Conservation (phyloP, 2,797 vertebrate species). For the Periparus ater region DNA sequence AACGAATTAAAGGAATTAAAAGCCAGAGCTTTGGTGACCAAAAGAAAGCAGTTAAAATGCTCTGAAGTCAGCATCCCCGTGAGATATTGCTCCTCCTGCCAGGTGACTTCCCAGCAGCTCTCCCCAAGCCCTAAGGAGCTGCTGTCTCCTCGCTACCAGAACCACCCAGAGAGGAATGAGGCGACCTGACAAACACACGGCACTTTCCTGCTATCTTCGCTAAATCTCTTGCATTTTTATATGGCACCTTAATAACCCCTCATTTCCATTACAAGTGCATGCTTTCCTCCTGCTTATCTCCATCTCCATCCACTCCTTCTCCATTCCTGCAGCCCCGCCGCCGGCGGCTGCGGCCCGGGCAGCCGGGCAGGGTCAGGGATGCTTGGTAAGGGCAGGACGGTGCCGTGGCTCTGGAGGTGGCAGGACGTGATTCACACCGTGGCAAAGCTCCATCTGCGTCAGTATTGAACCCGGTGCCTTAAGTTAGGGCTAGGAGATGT, state of each 20-base stretch:
- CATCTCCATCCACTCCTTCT: constrained; percentile 27
- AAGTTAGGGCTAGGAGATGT: constrained; percentile 3
- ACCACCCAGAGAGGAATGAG: constrained; percentile 52
- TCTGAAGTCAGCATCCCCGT: constrained; percentile 2
- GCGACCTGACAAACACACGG: constrained; percentile 22
- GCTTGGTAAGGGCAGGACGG: neutral
- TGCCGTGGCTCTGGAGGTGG: neutral
- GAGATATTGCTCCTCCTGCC: neutral
- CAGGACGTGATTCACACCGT: constrained; percentile 9
- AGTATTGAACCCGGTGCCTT: constrained; percentile 13
- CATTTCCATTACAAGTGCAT: constrained; percentile 74
- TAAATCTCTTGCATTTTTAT: constrained; percentile 69
- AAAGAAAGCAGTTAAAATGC: neutral
- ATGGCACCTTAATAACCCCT: constrained; percentile 76
- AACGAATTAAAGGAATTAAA: neutral
- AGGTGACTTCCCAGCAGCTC: constrained; percentile 42
- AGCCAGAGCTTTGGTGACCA: neutral
- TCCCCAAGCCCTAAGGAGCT: neutral
- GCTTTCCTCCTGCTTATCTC: constrained; percentile 66
- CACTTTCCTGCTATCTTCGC: constrained; percentile 46
- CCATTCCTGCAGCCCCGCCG: constrained; percentile 30
- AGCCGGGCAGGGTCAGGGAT: neutral
- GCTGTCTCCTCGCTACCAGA: constrained; percentile 19
- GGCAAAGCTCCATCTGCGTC: constrained; percentile 43
- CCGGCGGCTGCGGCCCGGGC: neutral